Percentiles rank a stretch among this genome's conserved stretches.
Conservation (phyloP, 2,888 invertebrate species). For the Dryadula phaetusa region DNA sequence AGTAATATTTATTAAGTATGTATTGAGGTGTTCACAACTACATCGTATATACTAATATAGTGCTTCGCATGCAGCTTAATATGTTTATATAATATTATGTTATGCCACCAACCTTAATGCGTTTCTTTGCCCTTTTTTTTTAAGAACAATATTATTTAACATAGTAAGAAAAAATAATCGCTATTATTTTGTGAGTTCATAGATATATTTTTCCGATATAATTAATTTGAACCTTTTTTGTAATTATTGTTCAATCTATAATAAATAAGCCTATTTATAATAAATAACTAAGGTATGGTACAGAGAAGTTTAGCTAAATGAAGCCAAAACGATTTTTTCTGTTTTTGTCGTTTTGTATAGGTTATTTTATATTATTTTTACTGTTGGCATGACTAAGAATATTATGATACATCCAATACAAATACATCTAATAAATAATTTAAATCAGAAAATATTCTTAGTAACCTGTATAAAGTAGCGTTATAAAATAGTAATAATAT, state of each 20-base stretch:
- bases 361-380: too few species aligned
- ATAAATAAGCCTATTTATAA: neutral
- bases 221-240: neutral
- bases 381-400: too few species aligned
- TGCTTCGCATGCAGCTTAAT: slow-evolving; percentile 3
- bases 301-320: too few species aligned
- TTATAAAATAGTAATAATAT: slow-evolving; percentile 36
- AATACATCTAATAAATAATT: too few species aligned
- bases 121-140: neutral
- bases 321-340: too few species aligned
- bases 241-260: neutral
- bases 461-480: neutral
- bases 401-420: too few species aligned
- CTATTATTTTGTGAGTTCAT: too few species aligned
- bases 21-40: neutral
- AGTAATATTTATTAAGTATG: neutral
- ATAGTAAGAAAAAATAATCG: too few species aligned
- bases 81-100: slow-evolving; percentile 1
- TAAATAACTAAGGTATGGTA: too few species aligned
- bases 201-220: neutral
- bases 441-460: too few species aligned
- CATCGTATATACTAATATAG: neutral
- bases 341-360: too few species aligned
- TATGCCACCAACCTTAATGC: neutral
- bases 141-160: neutral